Base-by-base conservation (phyloP, 2,888 invertebrate genomes). In the Philonicus albiceps region DNA sequence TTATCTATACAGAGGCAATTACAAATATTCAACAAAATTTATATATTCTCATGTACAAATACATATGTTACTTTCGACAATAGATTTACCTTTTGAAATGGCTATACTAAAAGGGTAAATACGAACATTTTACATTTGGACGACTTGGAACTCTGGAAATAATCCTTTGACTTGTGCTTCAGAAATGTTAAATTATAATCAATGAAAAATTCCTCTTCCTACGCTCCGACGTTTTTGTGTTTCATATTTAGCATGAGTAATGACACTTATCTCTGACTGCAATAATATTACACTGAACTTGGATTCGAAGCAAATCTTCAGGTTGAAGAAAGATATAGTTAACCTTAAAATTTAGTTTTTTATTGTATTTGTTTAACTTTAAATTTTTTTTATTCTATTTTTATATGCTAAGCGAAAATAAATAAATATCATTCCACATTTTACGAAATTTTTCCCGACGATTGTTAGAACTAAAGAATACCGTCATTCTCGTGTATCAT, bases 241-340 rank as follows among this genome's bases (percentile, higher is more conserved):
- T 80, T 34, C 81, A 64, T 81, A 84, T 73, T 84, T 40, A 22
- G 73, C 16, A 84, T 84, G 84, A 84, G 73, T 72, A 73, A 84
- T 84, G 73, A 13, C 84, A 84, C 40, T 73, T 84, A 84, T 84
- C 64, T 83, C 37, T 55, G 30, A 81, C 64, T 2, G 72, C 64
- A 83, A 37, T 83, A 83, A 31, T 72, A 72, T 83, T 55, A 8
- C 8, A 34, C n/a, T n/a, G n/a, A 22, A 31, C 27, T 27, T 72
- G 22, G 22, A 64, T 34, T 40, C 19, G 11, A 43, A 73, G 16
- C 16, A 31, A 73, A 40, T 73, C 40, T 73, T 4, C 7, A 16
- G 30, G 13, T 30, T 31, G n/a, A 84, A 30, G 5, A 37, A 30
- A 30, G 73, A 84, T 84, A 73, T 72, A n/a, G 55, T 84, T 84